Base-by-base conservation (phyloP, 2,888 invertebrate genomes). In the Achlya flavicornis region DNA sequence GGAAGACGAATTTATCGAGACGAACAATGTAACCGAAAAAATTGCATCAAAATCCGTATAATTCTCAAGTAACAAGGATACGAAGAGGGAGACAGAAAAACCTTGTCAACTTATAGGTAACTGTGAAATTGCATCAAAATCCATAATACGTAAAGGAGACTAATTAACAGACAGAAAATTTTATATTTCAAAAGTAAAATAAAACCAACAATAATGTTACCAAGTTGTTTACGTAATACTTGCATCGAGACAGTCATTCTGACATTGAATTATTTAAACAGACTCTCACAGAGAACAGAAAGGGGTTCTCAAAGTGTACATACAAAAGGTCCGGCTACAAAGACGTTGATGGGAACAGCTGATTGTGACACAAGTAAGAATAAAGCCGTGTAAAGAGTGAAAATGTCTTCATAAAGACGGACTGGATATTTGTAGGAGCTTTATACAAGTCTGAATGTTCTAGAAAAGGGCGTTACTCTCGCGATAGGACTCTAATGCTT, bases 191-290 rank as follows among this genome's bases (percentile, higher is more conserved):
- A 26, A 26, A 26, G 26, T 26, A 14, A 46, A 46, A 46, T 4
- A n/a, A 46, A 46, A 5, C n/a, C 14, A 46, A 46, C 46, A 46
- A n/a, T 26, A 26, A 26, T 26, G 2, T 26, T 26, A 26, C 26
- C 26, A 26, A 26, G 26, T 26, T 26, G 26, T 26, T 26, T 26
- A 26, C 26, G 26, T 26, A 26, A 26, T 26, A 26, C 26, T 60
- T 12, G 19, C 12, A 38, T 38, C 11, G 38, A 5, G 35, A 66
- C 63, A 74, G 71, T 67, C 70, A 71, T 61, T 67, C 68, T 70
- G 75, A 76, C 79, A 75, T 78, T 81, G 78, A 80, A 76, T 80
- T 80, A 80, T 80, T 79, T 79, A 79, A 76, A 77, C 71, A 73
- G 76, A 76, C 74, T 67, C 69, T 70, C 69, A 75, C 76, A 79